Percentiles rank a stretch among this genome's conserved stretches.
phyloP scores from a whole-genome alignment of 2,797 vertebrate genomes.

The Anas acuta region DNA sequence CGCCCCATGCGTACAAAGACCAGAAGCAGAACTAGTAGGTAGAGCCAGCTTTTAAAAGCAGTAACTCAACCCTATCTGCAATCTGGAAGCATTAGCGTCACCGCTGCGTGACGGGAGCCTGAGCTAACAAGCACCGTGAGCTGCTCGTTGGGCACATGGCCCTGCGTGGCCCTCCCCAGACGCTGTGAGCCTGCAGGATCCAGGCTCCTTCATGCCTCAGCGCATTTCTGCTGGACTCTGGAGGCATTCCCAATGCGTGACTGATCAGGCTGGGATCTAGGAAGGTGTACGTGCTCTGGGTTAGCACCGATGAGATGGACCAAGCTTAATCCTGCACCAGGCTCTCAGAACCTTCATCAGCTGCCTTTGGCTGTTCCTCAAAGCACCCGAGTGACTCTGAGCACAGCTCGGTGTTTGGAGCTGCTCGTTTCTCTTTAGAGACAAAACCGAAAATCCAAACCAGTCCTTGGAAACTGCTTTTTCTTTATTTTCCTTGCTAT shows the following conservation, averaged over 20 bases:
- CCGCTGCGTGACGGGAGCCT: not conserved
- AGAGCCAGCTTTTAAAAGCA: not conserved
- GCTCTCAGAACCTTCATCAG: not conserved
- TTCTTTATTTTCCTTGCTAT: not conserved
- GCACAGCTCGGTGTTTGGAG: not conserved
- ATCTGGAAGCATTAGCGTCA: not conserved
- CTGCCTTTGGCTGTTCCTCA: not conserved
- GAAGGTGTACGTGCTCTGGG: not conserved
- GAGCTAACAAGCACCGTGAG: not conserved
- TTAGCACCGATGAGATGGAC: not conserved
- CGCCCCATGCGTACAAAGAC: not conserved
- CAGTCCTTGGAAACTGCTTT: not conserved
- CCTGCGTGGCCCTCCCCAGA: not conserved
- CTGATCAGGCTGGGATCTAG: not conserved
- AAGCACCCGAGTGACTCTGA: not conserved
- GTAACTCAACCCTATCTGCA: not conserved
- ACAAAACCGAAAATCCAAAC: not conserved
- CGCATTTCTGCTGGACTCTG: not conserved
- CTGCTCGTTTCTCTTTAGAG: not conserved
- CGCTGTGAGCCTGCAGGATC: not conserved
- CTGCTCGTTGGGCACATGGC: accelerated
- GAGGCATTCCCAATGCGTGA: not conserved
- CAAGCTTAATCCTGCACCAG: not conserved
- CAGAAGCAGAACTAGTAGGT: not conserved
- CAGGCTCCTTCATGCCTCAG: not conserved